Evolutionary conservation across 2,888 invertebrate species (phyloP).

Genomic region (Machimus atricapillus): DNA sequence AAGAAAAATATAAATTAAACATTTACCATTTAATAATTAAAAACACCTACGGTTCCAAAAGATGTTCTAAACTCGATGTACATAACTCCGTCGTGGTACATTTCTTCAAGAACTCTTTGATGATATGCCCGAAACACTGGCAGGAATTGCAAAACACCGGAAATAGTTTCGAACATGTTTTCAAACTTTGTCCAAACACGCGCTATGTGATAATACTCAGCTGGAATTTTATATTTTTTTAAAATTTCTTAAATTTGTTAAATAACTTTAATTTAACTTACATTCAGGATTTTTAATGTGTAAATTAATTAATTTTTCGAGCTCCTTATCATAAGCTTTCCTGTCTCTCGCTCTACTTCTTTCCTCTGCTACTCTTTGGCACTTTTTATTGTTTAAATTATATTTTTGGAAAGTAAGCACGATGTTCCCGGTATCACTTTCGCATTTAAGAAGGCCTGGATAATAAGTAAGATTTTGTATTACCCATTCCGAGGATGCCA

Average conservation of each 20-base stretch:
- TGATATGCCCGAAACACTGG: conserved; percentile 67
- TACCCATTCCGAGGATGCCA: conserved; percentile 64
- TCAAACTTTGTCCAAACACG: conserved; percentile 65
- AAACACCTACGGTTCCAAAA: conserved; percentile 51
- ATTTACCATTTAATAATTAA: neutral
- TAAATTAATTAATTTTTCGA: conserved; percentile 68
- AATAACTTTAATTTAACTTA: conserved; percentile 49
- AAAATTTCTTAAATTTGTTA: neutral
- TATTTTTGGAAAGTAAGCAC: conserved; percentile 52
- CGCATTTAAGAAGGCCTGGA: conserved; percentile 56
- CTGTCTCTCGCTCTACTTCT: conserved; percentile 60
- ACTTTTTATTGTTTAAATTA: conserved; percentile 48
- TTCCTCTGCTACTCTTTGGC: conserved; percentile 55
- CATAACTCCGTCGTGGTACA: conserved; percentile 69
- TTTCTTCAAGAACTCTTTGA: conserved; percentile 65
- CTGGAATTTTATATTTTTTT: conserved; percentile 48
- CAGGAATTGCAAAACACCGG: conserved; percentile 64
- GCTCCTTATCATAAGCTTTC: conserved; percentile 64
- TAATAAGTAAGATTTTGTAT: conserved; percentile 65
- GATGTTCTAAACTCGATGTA: conserved; percentile 67
- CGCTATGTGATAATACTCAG: conserved; percentile 55
- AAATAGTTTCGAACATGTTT: conserved; percentile 63
- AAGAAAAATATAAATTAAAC: neutral
- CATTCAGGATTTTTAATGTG: conserved; percentile 64
- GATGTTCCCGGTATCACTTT: conserved; percentile 48